A percentile compares a stretch with the other conserved stretches of the same genome.
Evolutionary conservation across 2,888 invertebrate genomes (phyloP).

Genomic region (Plusia festucae): DNA sequence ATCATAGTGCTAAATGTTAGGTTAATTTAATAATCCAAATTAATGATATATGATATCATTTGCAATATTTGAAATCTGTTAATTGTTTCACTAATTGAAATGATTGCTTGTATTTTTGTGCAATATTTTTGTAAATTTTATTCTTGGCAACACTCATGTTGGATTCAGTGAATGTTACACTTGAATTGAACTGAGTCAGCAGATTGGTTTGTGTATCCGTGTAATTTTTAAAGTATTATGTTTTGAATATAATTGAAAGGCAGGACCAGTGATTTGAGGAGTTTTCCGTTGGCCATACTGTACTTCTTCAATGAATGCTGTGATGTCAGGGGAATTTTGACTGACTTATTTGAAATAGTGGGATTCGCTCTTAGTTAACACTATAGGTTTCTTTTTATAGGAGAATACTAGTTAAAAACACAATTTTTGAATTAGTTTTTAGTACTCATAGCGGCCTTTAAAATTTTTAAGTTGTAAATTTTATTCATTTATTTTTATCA

Average conservation of each 20-base stretch:
- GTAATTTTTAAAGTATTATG: constrained; percentile 45
- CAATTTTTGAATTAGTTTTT: constrained; percentile 68
- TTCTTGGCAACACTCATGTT: constrained; percentile 58
- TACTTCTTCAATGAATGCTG: constrained; percentile 70
- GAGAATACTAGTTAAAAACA: constrained; percentile 64
- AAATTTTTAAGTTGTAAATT: constrained; percentile 86
- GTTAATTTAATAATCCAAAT: constrained; percentile 65
- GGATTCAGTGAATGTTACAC: constrained; percentile 39
- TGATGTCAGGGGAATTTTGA: constrained; percentile 75
- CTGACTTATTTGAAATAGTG: constrained; percentile 74
- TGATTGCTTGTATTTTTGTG: constrained; percentile 73
- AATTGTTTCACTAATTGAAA: constrained; percentile 61
- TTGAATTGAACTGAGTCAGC: constrained; percentile 12
- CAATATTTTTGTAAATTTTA: constrained; percentile 68
- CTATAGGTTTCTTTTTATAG: constrained; percentile 65
- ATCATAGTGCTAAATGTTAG: constrained; percentile 59
- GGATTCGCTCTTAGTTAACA: constrained; percentile 68
- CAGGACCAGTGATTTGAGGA: constrained; percentile 58
- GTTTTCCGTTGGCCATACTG: constrained; percentile 68
- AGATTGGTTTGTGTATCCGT: constrained; percentile 19
- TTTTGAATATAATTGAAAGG: constrained; percentile 38
- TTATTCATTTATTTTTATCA: constrained; percentile 77
- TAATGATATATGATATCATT: constrained; percentile 86
- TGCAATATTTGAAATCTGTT: constrained; percentile 76
- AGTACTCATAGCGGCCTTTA: constrained; percentile 69